Conservation (phyloP, 2,797 vertebrate species). For the Gymnodraco acuticeps region DNA sequence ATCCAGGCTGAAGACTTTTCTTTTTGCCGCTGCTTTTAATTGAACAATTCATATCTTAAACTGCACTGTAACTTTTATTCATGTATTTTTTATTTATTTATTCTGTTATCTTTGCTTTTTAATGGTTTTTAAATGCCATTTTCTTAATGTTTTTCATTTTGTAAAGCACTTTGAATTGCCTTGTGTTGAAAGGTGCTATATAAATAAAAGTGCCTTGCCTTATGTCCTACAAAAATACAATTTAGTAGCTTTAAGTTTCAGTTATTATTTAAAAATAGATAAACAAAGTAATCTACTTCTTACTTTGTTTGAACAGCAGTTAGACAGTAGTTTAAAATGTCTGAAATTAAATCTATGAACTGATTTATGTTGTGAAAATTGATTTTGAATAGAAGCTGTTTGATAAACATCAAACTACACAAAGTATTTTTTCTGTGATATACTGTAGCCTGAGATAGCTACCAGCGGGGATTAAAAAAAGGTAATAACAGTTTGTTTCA, state of each 20-base stretch:
- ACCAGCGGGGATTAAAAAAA: neutral
- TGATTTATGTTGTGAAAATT: neutral
- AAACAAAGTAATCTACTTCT: neutral
- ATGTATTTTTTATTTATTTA: no score
- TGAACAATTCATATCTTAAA: no score
- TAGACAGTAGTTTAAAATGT: neutral
- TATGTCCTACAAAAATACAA: neutral
- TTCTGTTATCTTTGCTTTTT: no score
- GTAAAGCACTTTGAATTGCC: no score
- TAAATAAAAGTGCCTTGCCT: no score
- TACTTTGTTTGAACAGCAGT: neutral
- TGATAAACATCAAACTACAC: neutral
- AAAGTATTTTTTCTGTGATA: neutral
- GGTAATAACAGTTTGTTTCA: neutral
- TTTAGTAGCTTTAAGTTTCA: neutral
- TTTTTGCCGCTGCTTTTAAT: no score
- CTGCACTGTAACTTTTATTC: no score
- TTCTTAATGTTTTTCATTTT: no score
- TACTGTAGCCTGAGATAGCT: constrained; percentile 5
- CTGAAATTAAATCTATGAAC: neutral
- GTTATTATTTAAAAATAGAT: neutral
- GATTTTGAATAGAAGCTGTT: neutral
- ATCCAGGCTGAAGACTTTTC: no score
- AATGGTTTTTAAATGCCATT: no score
- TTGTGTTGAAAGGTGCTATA: no score